phyloP scores from a whole-genome alignment of 2,113 vertebrate species.

The Symphodus melops region DNA sequence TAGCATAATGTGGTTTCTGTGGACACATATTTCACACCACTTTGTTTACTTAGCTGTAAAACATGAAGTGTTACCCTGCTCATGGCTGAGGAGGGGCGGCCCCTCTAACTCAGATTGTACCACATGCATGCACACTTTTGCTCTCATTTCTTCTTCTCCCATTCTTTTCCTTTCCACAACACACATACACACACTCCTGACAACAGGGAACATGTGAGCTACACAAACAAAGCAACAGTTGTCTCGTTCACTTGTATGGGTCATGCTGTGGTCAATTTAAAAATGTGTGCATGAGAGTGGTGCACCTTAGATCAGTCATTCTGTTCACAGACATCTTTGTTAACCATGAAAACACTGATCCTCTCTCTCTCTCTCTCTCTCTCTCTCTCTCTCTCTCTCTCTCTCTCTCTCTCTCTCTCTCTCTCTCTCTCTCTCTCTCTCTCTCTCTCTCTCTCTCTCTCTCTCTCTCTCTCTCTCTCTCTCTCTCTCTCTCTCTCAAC shows the following conservation, averaged over 20 bases:
- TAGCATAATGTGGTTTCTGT: slow-evolving; percentile 59
- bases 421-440: no score
- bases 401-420: no score
- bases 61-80: slow-evolving; percentile 43
- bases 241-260: no score
- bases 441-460: no score
- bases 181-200: not conserved
- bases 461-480: no score
- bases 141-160: not conserved
- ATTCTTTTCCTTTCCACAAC: not conserved
- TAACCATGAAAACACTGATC: slow-evolving; percentile 30
- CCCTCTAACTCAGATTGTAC: not conserved
- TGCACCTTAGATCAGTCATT: not conserved
- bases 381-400: no score
- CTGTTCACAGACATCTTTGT: slow-evolving; percentile 15
- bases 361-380: not conserved
- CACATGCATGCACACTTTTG: slow-evolving; percentile 17
- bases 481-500: not conserved
- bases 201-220: not conserved
- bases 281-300: not conserved
- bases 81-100: slow-evolving; percentile 27
- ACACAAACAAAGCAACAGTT: not conserved
- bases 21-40: slow-evolving; percentile 60
- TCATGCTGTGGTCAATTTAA: no score
- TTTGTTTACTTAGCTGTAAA: slow-evolving; percentile 67